These are phyloP conservation scores for Neria commutata DNA, from an alignment of 2,888 invertebrate species.

Conservation along the genomic window DNA sequence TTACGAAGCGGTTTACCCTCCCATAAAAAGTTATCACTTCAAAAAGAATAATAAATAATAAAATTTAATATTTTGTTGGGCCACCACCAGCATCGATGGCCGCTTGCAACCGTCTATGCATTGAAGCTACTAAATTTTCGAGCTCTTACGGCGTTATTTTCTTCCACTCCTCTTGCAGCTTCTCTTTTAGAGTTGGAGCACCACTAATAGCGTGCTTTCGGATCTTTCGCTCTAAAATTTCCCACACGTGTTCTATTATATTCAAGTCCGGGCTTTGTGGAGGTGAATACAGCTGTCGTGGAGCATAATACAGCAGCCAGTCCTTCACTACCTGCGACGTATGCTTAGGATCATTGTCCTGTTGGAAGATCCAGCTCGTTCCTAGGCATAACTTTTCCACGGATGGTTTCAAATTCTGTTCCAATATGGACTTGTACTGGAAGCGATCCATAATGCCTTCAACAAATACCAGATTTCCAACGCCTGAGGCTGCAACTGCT, in stretches of 20 bases:
- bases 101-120: slow-evolving; percentile 19
- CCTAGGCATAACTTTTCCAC: slow-evolving; percentile 8
- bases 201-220: slow-evolving; percentile 15
- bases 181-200: slow-evolving; percentile 16
- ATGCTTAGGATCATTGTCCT: slow-evolving; percentile 26
- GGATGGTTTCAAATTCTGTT: slow-evolving; percentile 13
- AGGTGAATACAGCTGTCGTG: slow-evolving; percentile 18
- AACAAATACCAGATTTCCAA: slow-evolving; percentile 14
- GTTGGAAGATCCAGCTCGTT: too few species aligned
- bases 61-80: background rate
- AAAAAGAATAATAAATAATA: background rate
- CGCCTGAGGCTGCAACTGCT: slow-evolving; percentile 14
- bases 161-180: slow-evolving; percentile 22
- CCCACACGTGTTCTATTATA: slow-evolving; percentile 23
- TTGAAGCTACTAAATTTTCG: slow-evolving; percentile 16
- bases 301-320: slow-evolving; percentile 20
- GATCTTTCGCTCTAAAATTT: slow-evolving; percentile 17
- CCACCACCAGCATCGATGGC: too few species aligned
- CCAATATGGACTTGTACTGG: slow-evolving; percentile 14
- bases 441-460: slow-evolving; percentile 14
- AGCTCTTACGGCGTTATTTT: slow-evolving; percentile 18
- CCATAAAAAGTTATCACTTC: too few species aligned
- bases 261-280: slow-evolving; percentile 22
- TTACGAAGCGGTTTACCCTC: too few species aligned
- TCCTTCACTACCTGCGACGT: slow-evolving; percentile 20